Base-by-base conservation (phyloP, 2,888 invertebrate species). In the Harmothoe impar region DNA sequence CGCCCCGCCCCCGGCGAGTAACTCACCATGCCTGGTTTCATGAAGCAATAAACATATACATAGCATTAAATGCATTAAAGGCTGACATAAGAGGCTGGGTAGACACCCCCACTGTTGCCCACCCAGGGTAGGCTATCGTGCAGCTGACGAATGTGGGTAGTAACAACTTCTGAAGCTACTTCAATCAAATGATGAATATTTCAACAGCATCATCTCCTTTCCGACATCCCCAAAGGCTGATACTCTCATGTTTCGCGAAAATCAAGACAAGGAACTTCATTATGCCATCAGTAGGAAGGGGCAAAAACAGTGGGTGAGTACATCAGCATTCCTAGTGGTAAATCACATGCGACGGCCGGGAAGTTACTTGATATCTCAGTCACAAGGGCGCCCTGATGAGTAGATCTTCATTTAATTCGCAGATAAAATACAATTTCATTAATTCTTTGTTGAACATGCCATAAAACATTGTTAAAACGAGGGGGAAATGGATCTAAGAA, bases 351-450 rank as follows among this genome's bases (percentile, higher is more conserved):
- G 72, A 72, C 72, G 72, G 72, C 72, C 0, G 29, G 29, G 29
- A 72, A 72, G 72, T 72, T 72, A 72, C 72, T 72, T 72, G 72
- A 72, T 72, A 72, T 72, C 72, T 7, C 29, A 25, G 43, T 25
- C 84, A 23, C 84, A 84, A 84, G 84, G 33, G 29, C 33, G 51
- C 25, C 0, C 84, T 84, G 84, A 84, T 84, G 84, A 84, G 84
- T 15, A 51, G 84, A 84, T 84, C 84, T 84, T 84, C 84, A 51
- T 51, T 35, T 84, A 84, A 84, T 84, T 31, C 51, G n/a, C 23
- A 84, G 84, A 84, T 84, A 84, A 84, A 84, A 51, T 84, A 31
- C 84, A 51, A 84, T 84, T 84, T 84, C 84, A 84, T 84, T 84
- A 84, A 51, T 35, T 84, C 84, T 84, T 84, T 84, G 84, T 51